Evolutionary conservation across 1,140 invertebrate species (phyloP).

Genomic region (Ceratina australensis): DNA sequence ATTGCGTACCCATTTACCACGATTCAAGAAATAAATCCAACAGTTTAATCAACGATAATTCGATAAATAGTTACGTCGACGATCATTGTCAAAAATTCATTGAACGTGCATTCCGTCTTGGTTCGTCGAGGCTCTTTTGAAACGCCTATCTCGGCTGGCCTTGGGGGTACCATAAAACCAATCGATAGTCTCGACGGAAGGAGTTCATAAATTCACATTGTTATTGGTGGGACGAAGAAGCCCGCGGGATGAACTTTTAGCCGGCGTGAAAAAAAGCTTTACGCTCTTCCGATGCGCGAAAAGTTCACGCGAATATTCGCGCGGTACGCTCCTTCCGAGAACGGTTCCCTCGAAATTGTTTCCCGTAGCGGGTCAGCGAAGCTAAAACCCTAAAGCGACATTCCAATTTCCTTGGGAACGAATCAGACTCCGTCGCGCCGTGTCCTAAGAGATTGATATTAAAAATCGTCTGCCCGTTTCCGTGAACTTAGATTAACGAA

Average conservation of each 20-base stretch:
- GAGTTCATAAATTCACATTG: slow-evolving; percentile 27
- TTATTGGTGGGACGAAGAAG: slow-evolving; percentile 8
- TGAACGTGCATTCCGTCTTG: not conserved
- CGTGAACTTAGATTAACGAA: not conserved
- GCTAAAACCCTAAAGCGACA: not conserved
- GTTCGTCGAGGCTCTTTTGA: slow-evolving; percentile 26
- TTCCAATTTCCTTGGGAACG: not conserved
- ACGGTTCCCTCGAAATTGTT: slow-evolving; percentile 7
- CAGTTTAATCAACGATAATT: no score
- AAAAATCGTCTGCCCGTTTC: not conserved
- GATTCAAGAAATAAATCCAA: not conserved
- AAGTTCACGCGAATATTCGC: not conserved
- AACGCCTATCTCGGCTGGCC: slow-evolving; percentile 7
- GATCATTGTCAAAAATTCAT: slow-evolving; percentile 22
- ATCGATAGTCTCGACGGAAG: slow-evolving; percentile 25
- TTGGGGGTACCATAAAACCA: slow-evolving; percentile 30
- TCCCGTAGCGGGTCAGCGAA: not conserved
- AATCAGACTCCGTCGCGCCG: not conserved
- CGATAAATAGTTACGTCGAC: no score
- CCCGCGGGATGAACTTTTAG: slow-evolving; percentile 17
- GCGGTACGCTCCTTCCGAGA: not conserved
- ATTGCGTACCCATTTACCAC: not conserved
- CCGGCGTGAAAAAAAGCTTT: not conserved
- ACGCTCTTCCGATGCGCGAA: not conserved
- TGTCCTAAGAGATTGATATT: not conserved